Evolutionary conservation across 2,888 invertebrate genomes (phyloP).

Genomic region (Nymphalis urticae): DNA sequence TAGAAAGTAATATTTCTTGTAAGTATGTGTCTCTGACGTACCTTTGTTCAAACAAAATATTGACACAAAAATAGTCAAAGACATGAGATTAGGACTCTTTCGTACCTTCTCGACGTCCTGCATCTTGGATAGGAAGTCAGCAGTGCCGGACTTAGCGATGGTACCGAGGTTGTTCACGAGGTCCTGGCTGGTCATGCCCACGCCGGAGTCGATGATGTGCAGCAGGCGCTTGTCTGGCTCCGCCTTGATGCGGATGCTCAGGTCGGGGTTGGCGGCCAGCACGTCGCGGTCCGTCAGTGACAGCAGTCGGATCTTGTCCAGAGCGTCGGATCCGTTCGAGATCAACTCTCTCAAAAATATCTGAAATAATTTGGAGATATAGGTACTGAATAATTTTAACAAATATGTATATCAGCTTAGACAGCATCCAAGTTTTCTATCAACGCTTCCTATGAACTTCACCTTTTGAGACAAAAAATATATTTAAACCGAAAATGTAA

Average conservation of each 20-base stretch:
- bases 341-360: slow-evolving; percentile 98
- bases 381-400: too few relatives aligned
- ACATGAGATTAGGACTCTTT: too few relatives aligned
- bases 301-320: slow-evolving; percentile 97
- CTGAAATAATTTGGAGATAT: slow-evolving; percentile 58
- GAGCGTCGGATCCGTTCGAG: slow-evolving; percentile 99
- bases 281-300: slow-evolving; percentile 93
- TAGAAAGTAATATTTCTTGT: too few relatives aligned
- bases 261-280: slow-evolving; percentile 89
- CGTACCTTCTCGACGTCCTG: slow-evolving; percentile 82
- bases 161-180: slow-evolving; percentile 98
- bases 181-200: slow-evolving; percentile 98
- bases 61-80: too few relatives aligned
- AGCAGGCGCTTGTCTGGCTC: slow-evolving; percentile 95
- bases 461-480: background rate
- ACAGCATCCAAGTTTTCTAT: background rate
- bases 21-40: too few relatives aligned
- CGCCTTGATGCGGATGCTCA: slow-evolving; percentile 94
- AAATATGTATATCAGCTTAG: too few relatives aligned
- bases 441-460: background rate
- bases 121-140: slow-evolving; percentile 96
- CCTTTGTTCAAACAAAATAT: too few relatives aligned
- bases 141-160: slow-evolving; percentile 98
- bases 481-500: background rate
- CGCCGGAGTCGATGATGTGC: slow-evolving; percentile 97